Evolutionary conservation across 1,140 invertebrate species (phyloP), one percentile per base, ranked within the genome.

Genomic region (Battus philenor): DNA sequence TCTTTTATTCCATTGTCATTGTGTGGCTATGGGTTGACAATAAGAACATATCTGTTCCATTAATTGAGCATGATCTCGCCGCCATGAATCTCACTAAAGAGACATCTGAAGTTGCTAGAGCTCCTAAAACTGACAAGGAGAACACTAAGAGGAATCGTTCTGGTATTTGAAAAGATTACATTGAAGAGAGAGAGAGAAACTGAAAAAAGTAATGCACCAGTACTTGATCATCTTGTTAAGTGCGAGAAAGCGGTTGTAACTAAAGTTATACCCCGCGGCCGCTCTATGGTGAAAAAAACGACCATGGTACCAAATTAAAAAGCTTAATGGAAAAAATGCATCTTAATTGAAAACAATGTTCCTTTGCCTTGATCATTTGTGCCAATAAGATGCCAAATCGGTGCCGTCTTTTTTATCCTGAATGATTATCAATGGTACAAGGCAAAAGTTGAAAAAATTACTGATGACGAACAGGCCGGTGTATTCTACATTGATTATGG

Each of bases 401-500:
- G 95, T 68, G 97, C 96, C 17, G 96, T 97, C 1, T 93, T 94
- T 70, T 99, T 97, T 75, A 91, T 91, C 2, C 71, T 89, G 0
- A 95, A 97, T 66, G 90, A 93, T n/a, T n/a, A n/a, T 43, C 90
- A 94, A 57, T 98, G 97, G 97, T 99, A 99, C 82, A 90, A 98
- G 55, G 97, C 95, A 0, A 95, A 93, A 76, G 90, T 99, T 8
- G 96, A 99, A 69, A 97, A 95, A 68, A 86, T 97, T 2, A 86
- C 91, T 54, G 92, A 91, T 3, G 83, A 88, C 29, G 91, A 92
- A 55, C 90, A 91, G 30, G 88, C 87, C 31, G 69, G 80, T 5
- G 92, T 98, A 2, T 87, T 94, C 16, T 99, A 97, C 83, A 91
- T 99, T 58, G 98, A 99, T 84, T 99, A 98, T 80, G 98, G 98